Percentiles rank a stretch among this genome's conserved stretches.
phyloP scores from a whole-genome alignment of 2,888 invertebrate genomes.

The Drosophila neutralis region DNA sequence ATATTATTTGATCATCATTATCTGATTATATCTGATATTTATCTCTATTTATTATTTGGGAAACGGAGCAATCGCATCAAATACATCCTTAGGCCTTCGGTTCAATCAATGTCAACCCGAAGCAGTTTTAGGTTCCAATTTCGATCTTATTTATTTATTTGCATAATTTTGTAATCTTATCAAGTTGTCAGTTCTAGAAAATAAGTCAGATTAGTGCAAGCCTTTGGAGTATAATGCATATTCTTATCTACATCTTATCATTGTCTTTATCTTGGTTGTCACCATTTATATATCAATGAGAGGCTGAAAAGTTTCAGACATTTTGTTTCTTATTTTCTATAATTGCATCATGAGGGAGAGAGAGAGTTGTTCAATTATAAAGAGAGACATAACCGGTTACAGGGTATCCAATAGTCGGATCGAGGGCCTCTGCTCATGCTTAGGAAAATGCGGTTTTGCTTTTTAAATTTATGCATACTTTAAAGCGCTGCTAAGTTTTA shows the following conservation, averaged over 20 bases:
- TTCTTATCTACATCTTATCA: too few species aligned
- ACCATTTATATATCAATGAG: too few species aligned
- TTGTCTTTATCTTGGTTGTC: too few species aligned
- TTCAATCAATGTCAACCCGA: not conserved
- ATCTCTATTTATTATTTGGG: not conserved
- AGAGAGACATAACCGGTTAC: not conserved
- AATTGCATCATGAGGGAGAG: too few species aligned
- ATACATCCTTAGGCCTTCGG: not conserved
- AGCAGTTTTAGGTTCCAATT: not conserved
- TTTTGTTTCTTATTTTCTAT: too few species aligned
- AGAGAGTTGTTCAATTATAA: too few species aligned
- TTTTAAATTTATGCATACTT: constrained; percentile 5
- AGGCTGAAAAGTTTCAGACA: too few species aligned
- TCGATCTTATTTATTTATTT: not conserved
- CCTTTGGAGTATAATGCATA: too few species aligned
- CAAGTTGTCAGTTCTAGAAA: not conserved
- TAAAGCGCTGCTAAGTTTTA: constrained; percentile 17
- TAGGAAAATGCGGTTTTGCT: not conserved
- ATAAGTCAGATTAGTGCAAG: not conserved
- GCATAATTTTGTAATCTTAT: not conserved
- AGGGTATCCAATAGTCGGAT: not conserved
- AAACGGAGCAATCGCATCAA: not conserved
- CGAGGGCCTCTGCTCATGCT: not conserved
- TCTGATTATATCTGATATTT: not conserved
- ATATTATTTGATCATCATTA: not conserved